Evolutionary conservation across 2,888 invertebrate species (phyloP), one percentile per base, ranked within the genome.

Genomic region (Conomelus anceps): DNA sequence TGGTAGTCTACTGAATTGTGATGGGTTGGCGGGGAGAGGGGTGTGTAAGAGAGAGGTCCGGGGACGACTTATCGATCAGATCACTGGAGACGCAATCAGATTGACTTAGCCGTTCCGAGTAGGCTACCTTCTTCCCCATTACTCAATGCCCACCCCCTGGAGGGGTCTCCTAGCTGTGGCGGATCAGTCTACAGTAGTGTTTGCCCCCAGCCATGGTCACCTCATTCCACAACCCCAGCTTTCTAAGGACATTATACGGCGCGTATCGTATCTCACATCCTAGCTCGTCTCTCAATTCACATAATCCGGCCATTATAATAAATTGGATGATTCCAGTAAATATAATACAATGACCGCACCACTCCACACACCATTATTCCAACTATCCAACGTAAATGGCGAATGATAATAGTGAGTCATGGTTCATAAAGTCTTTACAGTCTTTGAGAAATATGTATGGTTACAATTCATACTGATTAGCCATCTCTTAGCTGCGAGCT

Each of bases 41-140:
- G 26, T 23, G 88, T 0, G 23, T 22, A 3, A 24, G 88, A 24
- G 17, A 11, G 23, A 24, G 88, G 88, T 84, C 29, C 17, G 23
- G 22, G 29, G 29, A 29, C 22, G 87, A 29, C 41, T 23, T 88
- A 63, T 63, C 34, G 41, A 63, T 63, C 88, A 85, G 85, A 41
- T 29, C 24, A 34, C 85, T 34, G 88, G 26, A 84, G 86, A 86
- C 86, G 86, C 86, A 86, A 86, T 86, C 86, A 86, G 86, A 86
- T 86, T 86, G 86, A 86, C 86, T 86, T 86, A 24, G 86, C 26
- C 24, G 24, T 63, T 63, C 11, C 63, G 63, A 63, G 63, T 63
- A 63, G 63, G 63, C 63, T 63, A 63, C 63, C 63, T 63, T n/a
- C 63, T n/a, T n/a, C 63, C 34, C 63, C 63, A 24, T 26, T 26